A percentile compares a stretch with the other conserved stretches of the same genome.
phyloP scores from a whole-genome alignment of 2,888 invertebrate species.

The Cremastinae sp. region DNA sequence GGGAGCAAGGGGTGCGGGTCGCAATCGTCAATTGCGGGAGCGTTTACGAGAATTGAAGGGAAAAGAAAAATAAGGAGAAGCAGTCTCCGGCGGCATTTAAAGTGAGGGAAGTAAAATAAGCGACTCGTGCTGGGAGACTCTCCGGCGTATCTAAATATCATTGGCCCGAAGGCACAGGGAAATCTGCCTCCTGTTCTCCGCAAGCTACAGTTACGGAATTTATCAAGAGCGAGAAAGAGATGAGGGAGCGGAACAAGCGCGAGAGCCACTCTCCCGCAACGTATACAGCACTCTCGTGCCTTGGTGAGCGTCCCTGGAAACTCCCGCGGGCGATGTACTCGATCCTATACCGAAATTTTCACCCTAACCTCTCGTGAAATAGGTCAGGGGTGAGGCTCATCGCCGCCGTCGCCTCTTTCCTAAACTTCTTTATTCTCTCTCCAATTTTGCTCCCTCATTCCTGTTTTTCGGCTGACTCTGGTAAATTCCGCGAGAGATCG shows the following conservation, averaged over 20 bases:
- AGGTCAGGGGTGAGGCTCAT: conserved; percentile 69
- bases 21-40: no score
- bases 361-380: conserved; percentile 65
- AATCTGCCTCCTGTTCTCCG: conserved; percentile 53
- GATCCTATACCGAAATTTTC: conserved; percentile 55
- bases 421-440: no score
- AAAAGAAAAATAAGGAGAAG: neutral
- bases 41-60: neutral
- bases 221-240: conserved; percentile 65
- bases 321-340: conserved; percentile 51
- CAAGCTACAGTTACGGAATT: conserved; percentile 69
- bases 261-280: conserved; percentile 26
- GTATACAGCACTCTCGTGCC: conserved; percentile 35
- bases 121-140: conserved; percentile 44
- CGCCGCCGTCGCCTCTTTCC: no score
- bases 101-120: no score
- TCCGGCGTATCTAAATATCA: conserved; percentile 71
- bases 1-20: no score
- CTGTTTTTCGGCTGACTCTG: conserved; percentile 15
- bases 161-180: conserved; percentile 66
- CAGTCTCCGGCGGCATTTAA: no score
- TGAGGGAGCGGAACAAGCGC: conserved; percentile 13
- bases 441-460: conserved; percentile 10
- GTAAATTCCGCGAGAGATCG: conserved; percentile 46
- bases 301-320: conserved; percentile 43